Percentiles rank a stretch among this genome's conserved stretches.
Evolutionary conservation across 2,113 vertebrate species (phyloP).

Genomic region (Ammodytes dubius): DNA sequence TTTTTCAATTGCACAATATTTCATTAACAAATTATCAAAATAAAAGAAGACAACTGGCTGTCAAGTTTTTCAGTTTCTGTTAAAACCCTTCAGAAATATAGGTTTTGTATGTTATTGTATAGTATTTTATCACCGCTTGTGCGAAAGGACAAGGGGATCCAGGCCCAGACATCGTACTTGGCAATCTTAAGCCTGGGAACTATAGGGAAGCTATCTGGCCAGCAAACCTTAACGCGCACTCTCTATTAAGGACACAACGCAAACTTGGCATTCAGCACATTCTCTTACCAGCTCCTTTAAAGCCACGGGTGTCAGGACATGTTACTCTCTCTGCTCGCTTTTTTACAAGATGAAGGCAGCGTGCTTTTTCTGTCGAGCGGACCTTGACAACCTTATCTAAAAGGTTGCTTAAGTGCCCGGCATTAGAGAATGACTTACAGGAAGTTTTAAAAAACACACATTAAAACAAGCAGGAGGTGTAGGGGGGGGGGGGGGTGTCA

Average conservation of each 20-base stretch:
- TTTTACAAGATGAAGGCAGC: conserved; percentile 48
- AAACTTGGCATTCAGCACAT: conserved; percentile 56
- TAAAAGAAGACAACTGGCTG: no score
- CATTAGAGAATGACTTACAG: conserved; percentile 67
- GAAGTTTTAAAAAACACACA: conserved; percentile 62
- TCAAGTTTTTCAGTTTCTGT: neutral
- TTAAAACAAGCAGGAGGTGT: conserved; percentile 59
- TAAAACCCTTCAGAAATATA: no score
- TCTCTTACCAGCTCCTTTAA: conserved; percentile 47
- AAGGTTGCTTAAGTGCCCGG: conserved; percentile 48
- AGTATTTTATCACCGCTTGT: neutral
- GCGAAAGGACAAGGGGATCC: conserved; percentile 26
- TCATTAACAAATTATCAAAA: no score
- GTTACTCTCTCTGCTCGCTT: conserved; percentile 52
- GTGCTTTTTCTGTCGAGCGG: conserved; percentile 28
- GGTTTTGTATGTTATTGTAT: neutral
- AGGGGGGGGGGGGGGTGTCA: conserved; percentile 11
- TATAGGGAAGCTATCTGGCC: conserved; percentile 40
- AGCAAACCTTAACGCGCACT: conserved; percentile 46
- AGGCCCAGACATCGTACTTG: conserved; percentile 47
- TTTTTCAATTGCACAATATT: no score
- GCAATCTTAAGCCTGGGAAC: conserved; percentile 51
- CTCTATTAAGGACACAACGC: conserved; percentile 35
- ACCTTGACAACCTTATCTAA: conserved; percentile 61
- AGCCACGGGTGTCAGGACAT: conserved; percentile 67